phyloP scores from a whole-genome alignment of 1,140 invertebrate species.

The Diachasma alloeum region DNA sequence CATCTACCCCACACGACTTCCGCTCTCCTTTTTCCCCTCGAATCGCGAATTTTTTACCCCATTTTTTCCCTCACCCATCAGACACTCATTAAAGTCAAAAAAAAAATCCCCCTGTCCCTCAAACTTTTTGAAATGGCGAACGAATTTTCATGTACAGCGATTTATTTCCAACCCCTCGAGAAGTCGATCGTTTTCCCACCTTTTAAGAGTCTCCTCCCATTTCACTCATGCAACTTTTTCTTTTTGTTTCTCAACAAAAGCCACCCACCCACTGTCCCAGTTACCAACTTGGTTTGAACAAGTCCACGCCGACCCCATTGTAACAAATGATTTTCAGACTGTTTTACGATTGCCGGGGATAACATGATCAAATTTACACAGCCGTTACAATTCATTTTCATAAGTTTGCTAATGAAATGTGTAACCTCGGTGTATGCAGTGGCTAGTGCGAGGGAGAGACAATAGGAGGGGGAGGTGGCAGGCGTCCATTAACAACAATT shows the following conservation, averaged over 20 bases:
- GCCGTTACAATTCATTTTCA: conserved; percentile 27
- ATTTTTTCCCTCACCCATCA: not conserved
- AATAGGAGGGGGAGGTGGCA: not conserved
- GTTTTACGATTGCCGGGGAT: not conserved
- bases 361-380: conserved; percentile 19
- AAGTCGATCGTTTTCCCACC: not conserved
- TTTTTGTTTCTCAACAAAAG: not conserved
- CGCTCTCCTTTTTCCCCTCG: not conserved
- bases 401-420: conserved; percentile 26
- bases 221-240: not conserved
- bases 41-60: not conserved
- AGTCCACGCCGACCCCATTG: not conserved
- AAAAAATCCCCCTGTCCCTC: not conserved
- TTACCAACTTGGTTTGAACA: not conserved
- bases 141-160: not conserved
- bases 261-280: not conserved
- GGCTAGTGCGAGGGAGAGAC: no score
- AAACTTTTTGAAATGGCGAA: not conserved
- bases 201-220: not conserved
- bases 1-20: not conserved
- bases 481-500: conserved; percentile 26
- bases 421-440: not conserved
- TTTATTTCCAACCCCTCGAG: not conserved
- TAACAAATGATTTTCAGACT: not conserved
- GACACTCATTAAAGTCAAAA: not conserved